Conservation (phyloP, 2,888 invertebrate species). For the Drosophila borealis region DNA sequence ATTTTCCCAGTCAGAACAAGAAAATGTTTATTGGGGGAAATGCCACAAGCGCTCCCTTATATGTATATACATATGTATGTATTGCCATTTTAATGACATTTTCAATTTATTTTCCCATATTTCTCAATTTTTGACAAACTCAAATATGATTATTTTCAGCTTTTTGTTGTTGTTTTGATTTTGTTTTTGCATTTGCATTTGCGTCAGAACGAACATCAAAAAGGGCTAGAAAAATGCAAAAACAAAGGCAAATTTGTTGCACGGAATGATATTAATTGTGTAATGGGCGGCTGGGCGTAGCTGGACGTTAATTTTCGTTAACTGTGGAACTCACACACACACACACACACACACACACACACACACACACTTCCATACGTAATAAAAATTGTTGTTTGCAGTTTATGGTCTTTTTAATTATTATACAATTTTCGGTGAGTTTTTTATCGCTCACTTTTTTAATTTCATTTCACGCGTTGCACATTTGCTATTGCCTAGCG, state of each 20-base stretch:
- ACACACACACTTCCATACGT: background rate
- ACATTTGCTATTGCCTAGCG: constrained; percentile 41
- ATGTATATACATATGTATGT: background rate
- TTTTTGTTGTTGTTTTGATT: constrained; percentile 18
- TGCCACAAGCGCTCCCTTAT: constrained; percentile 19
- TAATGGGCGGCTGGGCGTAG: constrained; percentile 33
- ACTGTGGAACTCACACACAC: background rate
- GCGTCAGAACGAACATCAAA: constrained; percentile 33
- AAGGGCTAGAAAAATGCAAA: background rate
- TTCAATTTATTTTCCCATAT: constrained; percentile 32
- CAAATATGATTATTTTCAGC: constrained; percentile 17
- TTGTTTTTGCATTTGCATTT: constrained; percentile 46
- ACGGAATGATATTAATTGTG: constrained; percentile 30
- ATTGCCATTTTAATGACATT: constrained; percentile 37
- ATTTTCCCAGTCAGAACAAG: constrained; percentile 33
- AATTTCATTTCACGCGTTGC: constrained; percentile 47
- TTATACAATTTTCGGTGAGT: constrained; percentile 26
- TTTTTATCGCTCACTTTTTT: constrained; percentile 34
- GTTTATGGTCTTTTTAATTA: constrained; percentile 16
- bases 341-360: background rate
- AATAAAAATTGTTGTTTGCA: constrained; percentile 12
- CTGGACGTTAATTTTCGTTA: constrained; percentile 18
- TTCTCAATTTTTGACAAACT: constrained; percentile 12
- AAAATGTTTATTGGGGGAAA: constrained; percentile 10
- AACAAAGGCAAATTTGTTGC: constrained; percentile 20